Evolutionary conservation across 2,113 vertebrate species (phyloP), one percentile per base, ranked within the genome.

Genomic region (Lipophrys pholis): DNA sequence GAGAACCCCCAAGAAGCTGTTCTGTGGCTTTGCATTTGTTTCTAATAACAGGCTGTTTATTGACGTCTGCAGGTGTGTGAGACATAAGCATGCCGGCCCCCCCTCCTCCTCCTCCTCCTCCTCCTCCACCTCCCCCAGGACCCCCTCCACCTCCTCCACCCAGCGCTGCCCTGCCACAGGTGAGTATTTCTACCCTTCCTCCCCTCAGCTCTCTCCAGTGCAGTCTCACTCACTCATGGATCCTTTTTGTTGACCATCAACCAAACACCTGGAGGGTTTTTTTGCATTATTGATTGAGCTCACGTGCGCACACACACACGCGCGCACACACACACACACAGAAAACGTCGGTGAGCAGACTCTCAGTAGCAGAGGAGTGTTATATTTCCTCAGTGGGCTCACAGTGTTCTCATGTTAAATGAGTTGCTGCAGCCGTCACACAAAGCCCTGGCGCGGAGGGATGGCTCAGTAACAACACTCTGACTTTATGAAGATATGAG

Each of bases 221-320:
- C 58, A 72, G 69, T 21, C 72, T 70, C 55, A 11, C 15, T 79
- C 12, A n/a, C 43, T 50, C 0, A 21, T 50, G 48, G 21, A 30
- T 68, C 64, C 46, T 75, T 83, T 60, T 77, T 30, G 50, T 14
- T 81, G 65, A 56, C 46, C 68, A 53, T 67, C 76, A 54, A 64
- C 42, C 76, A 56, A 53, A 73, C 78, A 77, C 86, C 85, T 86
- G 82, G 39, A 61, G 63, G 75, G 58, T 63, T 61, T 63, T 66
- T 85, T 68, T 93, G 74, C 78, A 93, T 92, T 91, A 93, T 93
- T 91, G 45, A 93, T 89, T 52, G 41, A 79, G 73, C 52, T 9
- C 48, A 43, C n/a, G 57, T 48, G 45, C 58, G 73, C 63, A 80
- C 67, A 69, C 48, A 59, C 73, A 65, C 61, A 74, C 45, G 39